Conservation (phyloP, 2,888 invertebrate genomes). For the Notocelia uddmanniana region DNA sequence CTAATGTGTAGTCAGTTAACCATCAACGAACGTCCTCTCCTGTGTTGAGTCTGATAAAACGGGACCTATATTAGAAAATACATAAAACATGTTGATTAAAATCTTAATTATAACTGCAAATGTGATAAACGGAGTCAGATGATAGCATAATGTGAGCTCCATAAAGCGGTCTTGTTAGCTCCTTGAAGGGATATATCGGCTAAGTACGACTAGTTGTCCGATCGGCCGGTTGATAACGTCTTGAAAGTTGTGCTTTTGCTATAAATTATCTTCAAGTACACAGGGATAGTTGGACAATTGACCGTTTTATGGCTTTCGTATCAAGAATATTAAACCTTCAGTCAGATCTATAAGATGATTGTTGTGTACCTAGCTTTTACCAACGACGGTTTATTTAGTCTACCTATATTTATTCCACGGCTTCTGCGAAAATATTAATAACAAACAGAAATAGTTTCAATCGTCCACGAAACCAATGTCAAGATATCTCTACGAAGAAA, state of each 20-base stretch:
- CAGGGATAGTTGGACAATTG: conserved; percentile 46
- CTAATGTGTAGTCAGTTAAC: background rate
- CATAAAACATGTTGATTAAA: conserved; percentile 3
- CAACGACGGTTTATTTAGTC: background rate
- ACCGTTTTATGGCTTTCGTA: conserved; percentile 39
- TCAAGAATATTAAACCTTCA: conserved; percentile 41
- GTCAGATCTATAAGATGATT: conserved; percentile 33
- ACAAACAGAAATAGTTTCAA: background rate
- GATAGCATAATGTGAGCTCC: conserved; percentile 31
- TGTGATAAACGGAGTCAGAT: conserved; percentile 21
- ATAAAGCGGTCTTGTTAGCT: conserved; percentile 58
- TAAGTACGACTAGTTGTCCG: conserved; percentile 42
- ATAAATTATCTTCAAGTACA: conserved; percentile 45
- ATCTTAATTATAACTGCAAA: conserved; percentile 29
- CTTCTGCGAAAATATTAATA: background rate
- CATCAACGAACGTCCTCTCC: background rate
- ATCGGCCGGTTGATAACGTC: conserved; percentile 41
- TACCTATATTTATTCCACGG: background rate
- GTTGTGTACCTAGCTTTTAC: conserved; percentile 6
- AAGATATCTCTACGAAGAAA: too few species aligned
- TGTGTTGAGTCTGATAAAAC: background rate
- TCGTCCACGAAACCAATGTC: too few species aligned
- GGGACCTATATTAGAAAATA: conserved; percentile 14
- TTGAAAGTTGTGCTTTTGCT: conserved; percentile 46
- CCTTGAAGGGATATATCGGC: conserved; percentile 54